Percentiles rank a stretch among this genome's conserved stretches.
phyloP scores from a whole-genome alignment of 2,113 vertebrate species.

The Ptychochromis oligacanthus region DNA sequence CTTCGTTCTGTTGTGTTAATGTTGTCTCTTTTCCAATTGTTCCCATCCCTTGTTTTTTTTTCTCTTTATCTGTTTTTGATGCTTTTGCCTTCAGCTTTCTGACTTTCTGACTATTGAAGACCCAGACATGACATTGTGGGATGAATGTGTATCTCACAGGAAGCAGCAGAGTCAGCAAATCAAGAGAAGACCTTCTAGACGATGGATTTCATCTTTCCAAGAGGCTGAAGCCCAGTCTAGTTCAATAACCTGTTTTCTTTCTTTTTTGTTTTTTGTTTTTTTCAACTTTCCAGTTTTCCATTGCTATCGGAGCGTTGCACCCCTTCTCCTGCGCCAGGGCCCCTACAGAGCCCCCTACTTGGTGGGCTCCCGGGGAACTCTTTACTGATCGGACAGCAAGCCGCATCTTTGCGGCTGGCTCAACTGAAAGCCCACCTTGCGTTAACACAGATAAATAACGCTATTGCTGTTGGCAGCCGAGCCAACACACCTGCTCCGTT shows the following conservation, averaged over 20 bases:
- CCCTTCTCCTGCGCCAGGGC: slow-evolving; percentile 85
- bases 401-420: slow-evolving; percentile 89
- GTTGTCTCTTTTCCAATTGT: background rate
- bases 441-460: slow-evolving; percentile 80
- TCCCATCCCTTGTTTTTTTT: background rate
- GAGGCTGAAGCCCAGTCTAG: slow-evolving; percentile 14
- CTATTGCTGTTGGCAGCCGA: slow-evolving; percentile 64
- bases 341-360: slow-evolving; percentile 62
- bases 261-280: slow-evolving; percentile 5
- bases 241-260: slow-evolving; percentile 78
- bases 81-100: slow-evolving; percentile 18
- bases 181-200: background rate
- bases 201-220: slow-evolving; percentile 16
- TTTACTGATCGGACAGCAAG: slow-evolving; percentile 85
- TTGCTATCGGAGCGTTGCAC: slow-evolving; percentile 90
- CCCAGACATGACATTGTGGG: background rate
- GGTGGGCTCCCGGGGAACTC: slow-evolving; percentile 76
- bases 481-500: slow-evolving; percentile 5
- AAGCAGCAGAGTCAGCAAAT: background rate
- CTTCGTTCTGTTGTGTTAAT: background rate
- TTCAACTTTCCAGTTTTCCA: slow-evolving; percentile 89
- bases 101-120: slow-evolving; percentile 40
- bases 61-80: slow-evolving; percentile 18
- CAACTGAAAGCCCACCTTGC: slow-evolving; percentile 87
- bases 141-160: background rate